These are phyloP conservation scores for Tautogolabrus adspersus DNA, from an alignment of 2,113 vertebrate species.

Conservation along the genomic window DNA sequence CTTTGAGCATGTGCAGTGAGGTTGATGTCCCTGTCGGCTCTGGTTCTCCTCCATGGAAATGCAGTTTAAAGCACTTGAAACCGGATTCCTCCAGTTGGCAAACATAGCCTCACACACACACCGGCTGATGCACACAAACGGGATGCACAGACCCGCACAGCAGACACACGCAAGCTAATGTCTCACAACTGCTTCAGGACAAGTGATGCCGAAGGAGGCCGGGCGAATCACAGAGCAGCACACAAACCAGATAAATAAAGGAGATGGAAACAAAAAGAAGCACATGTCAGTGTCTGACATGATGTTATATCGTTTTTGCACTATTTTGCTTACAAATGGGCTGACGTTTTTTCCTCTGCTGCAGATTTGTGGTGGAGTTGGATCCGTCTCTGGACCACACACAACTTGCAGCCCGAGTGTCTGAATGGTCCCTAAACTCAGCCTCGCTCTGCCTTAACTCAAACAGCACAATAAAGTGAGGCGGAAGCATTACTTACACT, in stretches of 20 bases:
- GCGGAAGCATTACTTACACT: conserved; percentile 43
- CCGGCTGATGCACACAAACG: neutral
- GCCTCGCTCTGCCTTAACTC: conserved; percentile 19
- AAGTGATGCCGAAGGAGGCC: conserved; percentile 40
- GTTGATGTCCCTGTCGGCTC: conserved; percentile 23
- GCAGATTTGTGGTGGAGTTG: neutral
- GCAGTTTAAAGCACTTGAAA: conserved; percentile 54
- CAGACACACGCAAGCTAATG: conserved; percentile 22
- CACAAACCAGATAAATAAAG: neutral
- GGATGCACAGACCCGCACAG: neutral
- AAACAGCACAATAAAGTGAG: conserved; percentile 29
- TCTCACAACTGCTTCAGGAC: conserved; percentile 33
- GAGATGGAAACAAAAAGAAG: neutral
- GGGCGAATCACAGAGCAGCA: conserved; percentile 9
- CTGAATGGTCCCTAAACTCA: neutral
- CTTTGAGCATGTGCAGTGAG: neutral
- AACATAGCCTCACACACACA: neutral
- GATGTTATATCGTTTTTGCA: neutral
- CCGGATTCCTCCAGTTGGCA: conserved; percentile 65
- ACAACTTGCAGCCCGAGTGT: neutral
- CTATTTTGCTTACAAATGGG: neutral
- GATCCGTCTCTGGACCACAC: conserved; percentile 30
- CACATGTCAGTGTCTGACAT: neutral
- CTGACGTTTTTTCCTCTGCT: neutral
- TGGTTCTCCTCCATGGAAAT: conserved; percentile 27